Base-by-base conservation (phyloP, 2,888 invertebrate species). In the Hololepta plana region DNA sequence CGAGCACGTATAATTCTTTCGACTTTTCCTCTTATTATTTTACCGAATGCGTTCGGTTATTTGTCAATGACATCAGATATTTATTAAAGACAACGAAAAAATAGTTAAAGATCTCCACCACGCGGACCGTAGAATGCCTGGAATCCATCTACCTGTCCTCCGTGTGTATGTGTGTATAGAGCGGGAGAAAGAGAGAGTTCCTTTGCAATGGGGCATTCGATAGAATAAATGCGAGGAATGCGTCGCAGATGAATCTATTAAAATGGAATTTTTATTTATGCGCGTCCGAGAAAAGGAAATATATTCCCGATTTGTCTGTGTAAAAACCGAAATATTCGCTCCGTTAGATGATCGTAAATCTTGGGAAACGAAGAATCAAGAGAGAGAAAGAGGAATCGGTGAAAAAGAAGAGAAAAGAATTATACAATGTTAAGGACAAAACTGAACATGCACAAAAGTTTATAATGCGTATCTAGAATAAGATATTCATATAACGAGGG, bases 51-150 rank as follows among this genome's bases (percentile, higher is more conserved):
- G 28, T 28, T 28, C 28, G 28, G 28, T 48, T 53, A 53, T 53
- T 53, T 52, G 53, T 53, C 53, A 52, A 45, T 53, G 53, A 51
- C 53, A 52, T 45, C 40, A 41, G 43, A 44, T 51, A 52, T 53
- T 52, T 53, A 53, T 53, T 51, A 46, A 49, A 49, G 51, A 48
- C 50, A 48, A 49, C 38, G 36, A 29, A 33, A 38, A 36, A 38
- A 19, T 24, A 51, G 49, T 50, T 52, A 49, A 48, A 39, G 47
- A 51, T 53, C 49, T 47, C 38, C 39, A 41, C 40, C 43, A 32
- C 35, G 35, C 12, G 20, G 17, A 35, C 38, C 37, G 47, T 46
- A 50, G 52, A 53, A 48, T 50, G 52, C 43, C 44, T 46, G 34
- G 47, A 48, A 50, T 48, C 39, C 43, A 36, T 39, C 42, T 29